Evolutionary conservation across 2,113 vertebrate genomes (phyloP), one percentile per base, ranked within the genome.

Genomic region (Glareola pratincola): DNA sequence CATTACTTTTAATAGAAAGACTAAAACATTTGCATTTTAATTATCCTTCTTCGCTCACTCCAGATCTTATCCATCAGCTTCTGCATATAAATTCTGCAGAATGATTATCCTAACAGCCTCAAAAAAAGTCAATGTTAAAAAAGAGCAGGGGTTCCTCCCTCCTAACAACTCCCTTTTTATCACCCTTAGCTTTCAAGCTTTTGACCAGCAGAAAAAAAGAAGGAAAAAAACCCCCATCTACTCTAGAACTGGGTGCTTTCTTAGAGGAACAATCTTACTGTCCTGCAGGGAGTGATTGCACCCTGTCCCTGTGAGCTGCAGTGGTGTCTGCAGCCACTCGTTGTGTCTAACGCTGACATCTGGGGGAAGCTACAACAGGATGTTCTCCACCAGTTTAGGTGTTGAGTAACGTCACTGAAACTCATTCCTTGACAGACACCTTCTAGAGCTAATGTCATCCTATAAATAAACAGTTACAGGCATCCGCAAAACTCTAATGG

Each of bases 111-210:
- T 14, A 57, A 71, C 27, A 72, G 3, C 9, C 75, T 67, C 10
- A 34, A 53, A 73, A 11, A 57, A 57, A 59, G 13, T 24, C 32
- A 72, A 26, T 5, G n/a, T 13, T 20, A 66, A 45, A 45, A 73
- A 51, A 0, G 2, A 30, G 3, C 4, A 57, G 3, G 11, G 2
- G 48, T 39, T 50, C 6, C 10, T 64, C 20, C 29, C 10, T 56
- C 4, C 22, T 27, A 56, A 24, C 9, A n/a, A 9, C 30, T 63
- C 18, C 29, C 12, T 64, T 47, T 23, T 48, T 17, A 32, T n/a
- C 12, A n/a, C 5, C 13, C 10, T 41, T 18, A 43, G 3, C 11
- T 81, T 14, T 57, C 26, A 43, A 14, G 18, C 1, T 50, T 66
- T 26, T 32, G 11, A 67, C 8, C 14, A 66, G 10, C 10, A 59